These are phyloP conservation scores for Oceanodroma leucorhoa DNA, from an alignment of 2,797 vertebrate species.

Conservation along the genomic window DNA sequence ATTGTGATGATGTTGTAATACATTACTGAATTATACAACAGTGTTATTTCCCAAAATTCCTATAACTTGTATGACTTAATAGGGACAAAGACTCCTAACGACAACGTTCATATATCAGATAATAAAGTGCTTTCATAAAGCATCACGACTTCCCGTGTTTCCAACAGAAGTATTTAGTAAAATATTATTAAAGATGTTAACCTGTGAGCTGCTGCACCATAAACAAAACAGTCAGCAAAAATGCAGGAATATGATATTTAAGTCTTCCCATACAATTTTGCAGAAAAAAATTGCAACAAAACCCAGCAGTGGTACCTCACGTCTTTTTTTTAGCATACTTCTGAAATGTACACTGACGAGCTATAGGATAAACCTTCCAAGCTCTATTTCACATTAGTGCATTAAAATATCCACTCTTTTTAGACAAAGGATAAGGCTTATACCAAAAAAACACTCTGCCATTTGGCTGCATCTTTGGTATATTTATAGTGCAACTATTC, in stretches of 20 bases:
- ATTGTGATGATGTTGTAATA: background rate
- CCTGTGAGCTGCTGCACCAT: background rate
- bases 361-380: background rate
- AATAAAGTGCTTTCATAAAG: conserved; percentile 36
- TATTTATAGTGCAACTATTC: conserved; percentile 39
- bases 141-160: conserved; percentile 4
- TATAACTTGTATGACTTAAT: background rate
- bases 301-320: background rate
- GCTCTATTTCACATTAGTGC: background rate
- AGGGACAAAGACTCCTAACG: background rate
- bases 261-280: background rate
- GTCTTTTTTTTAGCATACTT: background rate
- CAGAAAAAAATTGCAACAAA: background rate
- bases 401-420: background rate
- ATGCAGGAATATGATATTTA: background rate
- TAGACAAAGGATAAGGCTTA: conserved; percentile 38
- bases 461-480: conserved; percentile 61
- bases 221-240: background rate
- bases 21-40: background rate
- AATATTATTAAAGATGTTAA: background rate
- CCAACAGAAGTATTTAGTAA: background rate
- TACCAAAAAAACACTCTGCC: conserved; percentile 8
- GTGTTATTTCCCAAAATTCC: conserved; percentile 5
- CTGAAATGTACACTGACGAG: background rate
- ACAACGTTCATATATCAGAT: background rate